A percentile compares a stretch with the other conserved stretches of the same genome.
phyloP scores from a whole-genome alignment of 2,888 invertebrate genomes.

The Drosophila atroscutellata region DNA sequence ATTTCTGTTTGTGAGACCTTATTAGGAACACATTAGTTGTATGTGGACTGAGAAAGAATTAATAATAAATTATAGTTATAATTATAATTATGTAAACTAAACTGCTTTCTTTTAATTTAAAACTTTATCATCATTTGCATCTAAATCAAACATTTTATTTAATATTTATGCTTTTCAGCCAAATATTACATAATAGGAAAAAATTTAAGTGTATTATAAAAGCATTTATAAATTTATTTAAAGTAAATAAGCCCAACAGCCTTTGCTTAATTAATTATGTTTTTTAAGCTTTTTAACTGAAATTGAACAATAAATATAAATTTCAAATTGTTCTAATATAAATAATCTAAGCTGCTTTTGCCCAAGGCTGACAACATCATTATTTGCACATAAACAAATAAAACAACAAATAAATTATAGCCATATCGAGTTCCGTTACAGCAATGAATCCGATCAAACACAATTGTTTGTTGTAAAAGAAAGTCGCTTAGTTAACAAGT shows the following conservation, averaged over 20 bases:
- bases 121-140: too few species aligned
- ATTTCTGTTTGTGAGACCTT: not conserved
- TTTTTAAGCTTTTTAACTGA: not conserved
- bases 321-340: not conserved
- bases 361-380: not conserved
- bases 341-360: not conserved
- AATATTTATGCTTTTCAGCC: too few species aligned
- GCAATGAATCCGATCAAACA: too few species aligned
- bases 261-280: not conserved
- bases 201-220: not conserved
- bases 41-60: not conserved
- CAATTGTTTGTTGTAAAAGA: conserved; percentile 6
- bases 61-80: not conserved
- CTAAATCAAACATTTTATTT: too few species aligned
- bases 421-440: not conserved
- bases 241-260: too few species aligned
- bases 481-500: conserved; percentile 25
- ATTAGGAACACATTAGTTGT: not conserved
- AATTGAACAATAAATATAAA: not conserved
- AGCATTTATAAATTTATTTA: not conserved
- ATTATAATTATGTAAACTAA: too few species aligned
- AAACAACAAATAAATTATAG: not conserved
- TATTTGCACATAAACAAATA: not conserved
- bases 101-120: too few species aligned
- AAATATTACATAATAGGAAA: not conserved